Evolutionary conservation across 2,888 invertebrate species (phyloP).

Genomic region (Prenolepis imparis): DNA sequence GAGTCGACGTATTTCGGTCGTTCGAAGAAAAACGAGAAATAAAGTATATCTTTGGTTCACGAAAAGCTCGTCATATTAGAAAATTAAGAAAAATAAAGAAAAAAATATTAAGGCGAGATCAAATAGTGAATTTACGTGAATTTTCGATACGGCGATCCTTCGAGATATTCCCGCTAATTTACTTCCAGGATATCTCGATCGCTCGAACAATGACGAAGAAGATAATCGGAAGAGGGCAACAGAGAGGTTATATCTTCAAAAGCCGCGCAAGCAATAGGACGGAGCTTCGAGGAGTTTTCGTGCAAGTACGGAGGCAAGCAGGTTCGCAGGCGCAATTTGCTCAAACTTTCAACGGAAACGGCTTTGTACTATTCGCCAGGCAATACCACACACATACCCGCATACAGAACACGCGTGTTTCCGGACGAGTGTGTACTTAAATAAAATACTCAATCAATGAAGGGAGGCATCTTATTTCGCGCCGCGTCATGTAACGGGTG

Average conservation of each 20-base stretch:
- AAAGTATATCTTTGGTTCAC: not conserved
- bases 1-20: slow-evolving; percentile 7
- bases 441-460: slow-evolving; percentile 63
- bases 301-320: slow-evolving; percentile 1
- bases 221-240: slow-evolving; percentile 2
- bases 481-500: slow-evolving; percentile 36
- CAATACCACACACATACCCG: slow-evolving; percentile 46
- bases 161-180: not conserved
- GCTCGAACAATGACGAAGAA: not conserved
- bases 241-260: slow-evolving; percentile 22
- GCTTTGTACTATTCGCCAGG: slow-evolving; percentile 59
- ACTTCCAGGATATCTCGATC: not conserved
- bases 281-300: not conserved
- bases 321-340: slow-evolving; percentile 29
- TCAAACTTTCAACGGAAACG: slow-evolving; percentile 35
- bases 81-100: slow-evolving; percentile 23
- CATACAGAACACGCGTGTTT: slow-evolving; percentile 37
- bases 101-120: not conserved
- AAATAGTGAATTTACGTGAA: not conserved
- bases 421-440: slow-evolving; percentile 47
- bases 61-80: not conserved
- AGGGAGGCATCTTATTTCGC: slow-evolving; percentile 26
- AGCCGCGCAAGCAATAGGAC: slow-evolving; percentile 31
- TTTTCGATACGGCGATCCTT: slow-evolving; percentile 10
- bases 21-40: not conserved